Base-by-base conservation (phyloP, 2,888 invertebrate species). In the Ptycholaimellus sp. region DNA sequence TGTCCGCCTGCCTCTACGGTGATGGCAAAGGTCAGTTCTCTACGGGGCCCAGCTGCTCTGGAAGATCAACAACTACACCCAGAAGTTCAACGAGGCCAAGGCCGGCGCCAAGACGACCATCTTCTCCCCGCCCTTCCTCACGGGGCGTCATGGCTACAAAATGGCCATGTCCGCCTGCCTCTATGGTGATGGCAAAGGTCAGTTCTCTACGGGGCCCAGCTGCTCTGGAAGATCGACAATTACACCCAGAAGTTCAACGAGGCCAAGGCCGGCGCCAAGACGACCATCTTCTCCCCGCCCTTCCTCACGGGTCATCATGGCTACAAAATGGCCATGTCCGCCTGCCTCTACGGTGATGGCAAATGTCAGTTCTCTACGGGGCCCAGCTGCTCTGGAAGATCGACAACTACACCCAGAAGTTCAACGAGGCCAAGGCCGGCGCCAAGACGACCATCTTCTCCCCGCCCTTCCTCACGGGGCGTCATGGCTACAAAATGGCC, bases 401-500 rank as follows among this genome's bases (percentile, higher is more conserved):
- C 23, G 17, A 21, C 11, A 18, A 19, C 6, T 6, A 9, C 30
- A 4, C 7, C 7, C 37, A 36, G n/a, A 21, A 18, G 3, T 3
- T 18, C n/a, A n/a, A n/a, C n/a, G n/a, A n/a, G n/a, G 53, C 53
- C 3, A 50, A 56, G 43, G 45, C 50, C 18, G 58, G 58, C n/a
- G 49, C 52, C 18, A 47, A 48, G 36, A 42, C 58, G 1, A 54
- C 57, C 9, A 48, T 61, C 14, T 60, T 53, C 47, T 59, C 59
- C 35, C 50, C 54, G 21, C 57, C 61, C 3, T 61, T 61, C 44
- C 43, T 59, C 33, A 57, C 59, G 2, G 52, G 52, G 30, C 53
- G 60, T 2, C 57, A 59, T 45, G 62, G 62, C 13, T 62, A 62
- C 50, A 59, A 58, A 39, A 45, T 62, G 48, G 50, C 58, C 30